Evolutionary conservation across 2,797 vertebrate genomes (phyloP), one percentile per base, ranked within the genome.

Genomic region (Choloepus didactylus): DNA sequence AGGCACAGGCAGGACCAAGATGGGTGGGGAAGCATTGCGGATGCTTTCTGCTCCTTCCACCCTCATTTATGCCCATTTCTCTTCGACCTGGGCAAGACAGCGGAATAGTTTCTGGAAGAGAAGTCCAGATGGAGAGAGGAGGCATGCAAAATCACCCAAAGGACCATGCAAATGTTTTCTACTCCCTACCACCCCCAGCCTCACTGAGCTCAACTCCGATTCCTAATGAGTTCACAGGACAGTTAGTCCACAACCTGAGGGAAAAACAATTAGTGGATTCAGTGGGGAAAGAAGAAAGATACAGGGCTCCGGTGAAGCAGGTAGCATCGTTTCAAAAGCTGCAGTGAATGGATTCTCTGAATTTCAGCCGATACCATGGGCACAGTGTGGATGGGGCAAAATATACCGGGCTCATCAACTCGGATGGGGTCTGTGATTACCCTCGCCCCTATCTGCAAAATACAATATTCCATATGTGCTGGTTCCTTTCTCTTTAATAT

Each of bases 141-240:
- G 0, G 54, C 51, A 46, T 1, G 64, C 67, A 21, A 82, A 69
- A 5, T 56, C 25, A n/a, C 70, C 54, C 1, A 3, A 31, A 67
- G 8, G 77, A 67, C 62, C 14, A 2, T 19, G 76, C 66, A 62
- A 23, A 9, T 70, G 64, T 25, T 72, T 90, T 46, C 44, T 49
- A 3, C 21, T 49, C 44, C 49, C 19, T 27, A 7, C 41, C 16
- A 23, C 44, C 35, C n/a, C 19, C 8, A 18, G 73, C 41, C 60
- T 25, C 49, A 29, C 15, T 10, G 31, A 62, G 31, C 49, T 77
- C 49, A 77, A 80, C 84, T 64, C 51, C 1, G 49, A 35, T n/a
- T 91, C 83, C 56, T 87, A 54, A 59, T 5, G 27, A 93, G 86
- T n/a, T 66, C 76, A n/a, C 11, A 59, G 90, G 59, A 79, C 29